phyloP scores from a whole-genome alignment of 2,113 vertebrate genomes.

The Phycodurus eques region DNA sequence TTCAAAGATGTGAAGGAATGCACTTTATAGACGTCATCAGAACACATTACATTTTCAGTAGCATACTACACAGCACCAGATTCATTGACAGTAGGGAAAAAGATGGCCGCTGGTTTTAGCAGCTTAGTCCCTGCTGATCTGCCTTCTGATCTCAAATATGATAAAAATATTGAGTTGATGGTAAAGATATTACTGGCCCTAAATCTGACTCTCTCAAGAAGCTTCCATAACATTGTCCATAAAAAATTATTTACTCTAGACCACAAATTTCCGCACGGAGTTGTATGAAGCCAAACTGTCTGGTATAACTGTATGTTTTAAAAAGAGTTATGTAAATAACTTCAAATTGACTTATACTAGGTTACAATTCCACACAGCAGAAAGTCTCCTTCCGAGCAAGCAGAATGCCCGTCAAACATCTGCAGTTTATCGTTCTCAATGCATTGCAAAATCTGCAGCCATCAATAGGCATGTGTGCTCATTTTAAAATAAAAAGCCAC shows the following conservation, averaged over 20 bases:
- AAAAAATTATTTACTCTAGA: neutral
- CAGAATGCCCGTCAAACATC: slow-evolving; percentile 20
- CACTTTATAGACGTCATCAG: too few relatives aligned
- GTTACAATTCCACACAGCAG: neutral
- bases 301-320: neutral
- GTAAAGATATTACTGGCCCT: neutral
- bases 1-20: too few relatives aligned
- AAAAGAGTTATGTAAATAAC: neutral
- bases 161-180: neutral
- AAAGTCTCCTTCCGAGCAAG: neutral
- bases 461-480: slow-evolving; percentile 58
- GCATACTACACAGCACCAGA: too few relatives aligned
- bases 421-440: slow-evolving; percentile 33
- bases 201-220: neutral
- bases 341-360: neutral
- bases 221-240: neutral
- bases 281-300: neutral
- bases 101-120: too few relatives aligned
- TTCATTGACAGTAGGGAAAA: too few relatives aligned
- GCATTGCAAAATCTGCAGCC: slow-evolving; percentile 48
- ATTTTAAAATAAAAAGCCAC: slow-evolving; percentile 57
- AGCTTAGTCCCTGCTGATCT: neutral
- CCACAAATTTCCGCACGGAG: neutral
- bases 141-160: neutral
- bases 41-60: too few relatives aligned